Conservation (phyloP, 2,113 vertebrate genomes). For the Ammodytes marinus region DNA sequence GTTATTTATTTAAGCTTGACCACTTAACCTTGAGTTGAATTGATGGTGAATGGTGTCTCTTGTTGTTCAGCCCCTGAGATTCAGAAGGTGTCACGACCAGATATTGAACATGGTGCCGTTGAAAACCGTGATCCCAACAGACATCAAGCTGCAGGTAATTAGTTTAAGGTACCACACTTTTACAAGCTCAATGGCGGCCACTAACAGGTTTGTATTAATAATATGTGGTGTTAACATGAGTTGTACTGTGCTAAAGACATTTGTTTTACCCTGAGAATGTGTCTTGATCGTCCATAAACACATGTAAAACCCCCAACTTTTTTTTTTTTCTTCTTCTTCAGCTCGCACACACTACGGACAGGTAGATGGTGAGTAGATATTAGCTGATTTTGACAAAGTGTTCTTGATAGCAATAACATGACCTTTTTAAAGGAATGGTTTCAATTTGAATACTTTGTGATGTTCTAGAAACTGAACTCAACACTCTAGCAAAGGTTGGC, state of each 20-base stretch:
- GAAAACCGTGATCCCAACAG: conserved; percentile 88
- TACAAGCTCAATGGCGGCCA: neutral
- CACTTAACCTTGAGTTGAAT: neutral
- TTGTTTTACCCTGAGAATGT: neutral
- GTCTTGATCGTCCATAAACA: neutral
- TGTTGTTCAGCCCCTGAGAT: conserved; percentile 85
- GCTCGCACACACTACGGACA: too few relatives aligned
- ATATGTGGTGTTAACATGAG: neutral
- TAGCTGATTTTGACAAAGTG: too few relatives aligned
- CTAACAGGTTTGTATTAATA: neutral
- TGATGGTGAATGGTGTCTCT: neutral
- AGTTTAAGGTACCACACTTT: neutral
- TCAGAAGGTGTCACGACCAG: conserved; percentile 88
- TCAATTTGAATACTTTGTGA: neutral
- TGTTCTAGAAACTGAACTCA: neutral
- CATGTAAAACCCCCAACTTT: too few relatives aligned
- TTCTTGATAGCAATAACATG: neutral
- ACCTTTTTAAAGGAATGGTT: neutral
- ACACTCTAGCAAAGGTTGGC: neutral
- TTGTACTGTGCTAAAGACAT: neutral
- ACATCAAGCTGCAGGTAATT: conserved; percentile 87
- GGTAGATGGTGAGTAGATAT: too few relatives aligned
- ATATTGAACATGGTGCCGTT: conserved; percentile 88
- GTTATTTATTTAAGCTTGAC: neutral
- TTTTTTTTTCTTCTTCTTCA: too few relatives aligned